Base-by-base conservation (phyloP, 2,888 invertebrate species). In the Mycogona germanica region DNA sequence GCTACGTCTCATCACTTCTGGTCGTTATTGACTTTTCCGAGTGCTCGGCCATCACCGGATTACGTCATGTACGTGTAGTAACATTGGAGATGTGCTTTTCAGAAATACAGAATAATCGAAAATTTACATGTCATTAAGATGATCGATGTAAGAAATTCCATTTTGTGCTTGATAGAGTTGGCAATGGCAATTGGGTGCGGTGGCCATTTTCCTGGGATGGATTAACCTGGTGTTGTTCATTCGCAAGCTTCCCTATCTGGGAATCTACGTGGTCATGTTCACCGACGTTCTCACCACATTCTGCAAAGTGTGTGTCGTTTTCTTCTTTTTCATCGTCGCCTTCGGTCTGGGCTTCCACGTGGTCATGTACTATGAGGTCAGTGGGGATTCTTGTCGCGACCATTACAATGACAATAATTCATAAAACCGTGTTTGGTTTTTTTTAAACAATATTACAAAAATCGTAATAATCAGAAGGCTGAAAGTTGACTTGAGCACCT, bases 161-260 rank as follows among this genome's bases (percentile, higher is more conserved):
- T 42, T 47, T n/a, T n/a, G n/a, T 25, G 23, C 17, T 47, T 55
- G 14, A 25, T 58, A 73, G 73, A 61, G 60, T 2, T 73, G 72
- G 73, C 73, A 74, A 61, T 74, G 73, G 73, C 63, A 69, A 50
- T 57, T 73, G n/a, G 74, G 73, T 5, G 68, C 73, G 0, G 62
- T 71, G 3, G 65, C 69, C 12, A 66, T 74, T 19, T 73, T 74
- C 61, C 60, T 73, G 54, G 70, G 70, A 0, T 75, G 64, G 70
- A 62, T 69, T 49, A 67, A 68, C 54, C 58, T 70, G 7, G 58
- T 70, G 4, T 62, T 70, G 51, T 67, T 68, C 59, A 63, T 70
- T 51, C 61, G 68, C 47, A 67, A 68, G 55, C 62, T 70, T 48
- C 69, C 70, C 1, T 59, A 62, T 41, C 60, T 67, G 17, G 70